Conservation (phyloP, 2,797 vertebrate genomes). For the Cygnus olor region DNA sequence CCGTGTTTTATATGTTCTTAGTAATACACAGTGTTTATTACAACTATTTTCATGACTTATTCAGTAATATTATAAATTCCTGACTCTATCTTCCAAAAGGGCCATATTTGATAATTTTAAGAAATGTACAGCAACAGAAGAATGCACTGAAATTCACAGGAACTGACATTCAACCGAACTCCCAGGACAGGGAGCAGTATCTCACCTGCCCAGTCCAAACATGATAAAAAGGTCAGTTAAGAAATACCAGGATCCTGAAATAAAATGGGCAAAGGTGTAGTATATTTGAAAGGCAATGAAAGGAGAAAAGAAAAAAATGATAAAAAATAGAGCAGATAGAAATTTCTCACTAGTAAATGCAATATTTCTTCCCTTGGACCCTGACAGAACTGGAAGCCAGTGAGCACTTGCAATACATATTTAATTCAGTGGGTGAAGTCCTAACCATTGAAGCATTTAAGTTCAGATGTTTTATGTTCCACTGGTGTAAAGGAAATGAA, state of each 20-base stretch:
- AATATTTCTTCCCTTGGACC: neutral
- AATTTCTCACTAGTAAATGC: neutral
- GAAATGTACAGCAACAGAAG: fast-evolving
- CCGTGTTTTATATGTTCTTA: fast-evolving
- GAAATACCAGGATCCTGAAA: neutral
- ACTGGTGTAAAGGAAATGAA: neutral
- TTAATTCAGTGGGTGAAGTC: neutral
- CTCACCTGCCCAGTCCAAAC: neutral
- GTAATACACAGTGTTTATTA: neutral
- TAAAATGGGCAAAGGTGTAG: neutral
- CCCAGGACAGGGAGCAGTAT: neutral
- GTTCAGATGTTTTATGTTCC: neutral
- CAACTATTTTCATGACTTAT: neutral
- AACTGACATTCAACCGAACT: neutral
- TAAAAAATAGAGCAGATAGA: neutral
- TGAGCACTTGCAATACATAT: neutral
- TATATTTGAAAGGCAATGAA: neutral
- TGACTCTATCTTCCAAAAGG: neutral
- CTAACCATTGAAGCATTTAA: neutral
- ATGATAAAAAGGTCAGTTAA: neutral
- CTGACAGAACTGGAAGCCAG: neutral
- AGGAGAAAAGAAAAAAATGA: neutral
- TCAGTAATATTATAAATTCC: neutral
- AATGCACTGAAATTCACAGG: neutral
- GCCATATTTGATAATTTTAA: neutral